Base-by-base conservation (phyloP, 2,888 invertebrate species). In the Gortyna flavago region DNA sequence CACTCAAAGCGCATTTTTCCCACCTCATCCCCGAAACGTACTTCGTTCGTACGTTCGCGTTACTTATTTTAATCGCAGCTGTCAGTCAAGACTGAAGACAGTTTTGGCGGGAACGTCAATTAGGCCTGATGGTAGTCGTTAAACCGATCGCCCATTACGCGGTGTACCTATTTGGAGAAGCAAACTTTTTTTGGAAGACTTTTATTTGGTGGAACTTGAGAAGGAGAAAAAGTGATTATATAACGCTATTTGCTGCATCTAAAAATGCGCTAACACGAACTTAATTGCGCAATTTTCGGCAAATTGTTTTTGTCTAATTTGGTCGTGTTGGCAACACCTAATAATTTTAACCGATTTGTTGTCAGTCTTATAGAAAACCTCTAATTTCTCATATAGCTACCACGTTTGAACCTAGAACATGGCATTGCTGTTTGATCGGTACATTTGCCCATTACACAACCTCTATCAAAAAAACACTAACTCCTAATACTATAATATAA, bases 101-200 rank as follows among this genome's bases (percentile, higher is more conserved):
- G 82, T 86, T 86, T 84, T 77, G 79, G 79, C 67, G 72, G 67
- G 77, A 62, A 82, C 80, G 75, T 79, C 83, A 86, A 86, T 86
- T 86, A 86, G 72, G 70, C 66, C 51, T 78, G 85, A 86, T 82
- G 75, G 68, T 35, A 61, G 76, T 85, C 85, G 68, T 86, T 83
- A 85, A 73, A 75, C 78, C 77, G 68, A 85, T 85, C 83, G 75
- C 21, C 65, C 77, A 83, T 85, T 85, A 82, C 69, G 67, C 64
- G 21, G 62, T 44, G 75, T 61, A n/a, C n/a, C 65, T 69, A 71
- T 73, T 72, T 57, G 29, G 54, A n/a, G 29, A 64, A 32, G 57
- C 64, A 21, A 66, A 35, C 18, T 25, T 62, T 81, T 81, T 80
- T 83, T 71, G 44, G 69, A 35, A 25, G 32, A 35, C 9, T 67